Base-by-base conservation (phyloP, 1,140 invertebrate genomes). In the Heterodera schachtii region DNA sequence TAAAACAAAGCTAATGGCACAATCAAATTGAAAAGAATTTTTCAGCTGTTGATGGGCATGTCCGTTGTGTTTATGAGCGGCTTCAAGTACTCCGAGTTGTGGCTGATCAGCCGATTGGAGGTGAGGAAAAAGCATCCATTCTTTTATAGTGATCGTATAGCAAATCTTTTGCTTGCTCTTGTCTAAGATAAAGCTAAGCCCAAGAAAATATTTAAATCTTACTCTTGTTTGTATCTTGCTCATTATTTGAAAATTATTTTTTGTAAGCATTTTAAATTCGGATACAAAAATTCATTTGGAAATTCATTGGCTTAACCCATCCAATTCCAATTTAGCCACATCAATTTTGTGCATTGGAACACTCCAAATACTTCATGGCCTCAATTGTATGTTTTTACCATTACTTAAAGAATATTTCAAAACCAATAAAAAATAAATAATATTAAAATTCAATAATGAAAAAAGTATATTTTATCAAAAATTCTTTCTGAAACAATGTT, bases 341-440 rank as follows among this genome's bases (percentile, higher is more conserved):
- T 49, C 77, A 78, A 16, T 84, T 79, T 46, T 78, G 60, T 49
- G 73, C 75, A 46, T 70, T 84, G 43, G 83, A 84, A 69, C 83
- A 84, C 60, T 74, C 83, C n/a, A 84, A 84, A 66, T 84, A 57
- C 47, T 84, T 84, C 69, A 43, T 84, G n/a, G 83, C 83, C 11
- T 78, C 75, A 66, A 79, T 77, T 78, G 78, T 78, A 31, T 11
- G 77, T 78, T 78, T 5, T 71, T n/a, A 9, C 16, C 19, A 44
- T 52, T 52, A 31, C 31, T 31, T 31, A 31, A 31, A 31, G 0
- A 31, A 31, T 31, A 31, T 31, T 31, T 31, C 1, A 31, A 31
- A 31, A 31, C 0, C 31, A 1, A 31, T n/a, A n/a, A n/a, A n/a
- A n/a, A n/a, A n/a, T n/a, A n/a, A n/a, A n/a, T n/a, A n/a, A n/a